Conservation (phyloP, 1,140 invertebrate genomes). For the Platorchestia sp. region DNA sequence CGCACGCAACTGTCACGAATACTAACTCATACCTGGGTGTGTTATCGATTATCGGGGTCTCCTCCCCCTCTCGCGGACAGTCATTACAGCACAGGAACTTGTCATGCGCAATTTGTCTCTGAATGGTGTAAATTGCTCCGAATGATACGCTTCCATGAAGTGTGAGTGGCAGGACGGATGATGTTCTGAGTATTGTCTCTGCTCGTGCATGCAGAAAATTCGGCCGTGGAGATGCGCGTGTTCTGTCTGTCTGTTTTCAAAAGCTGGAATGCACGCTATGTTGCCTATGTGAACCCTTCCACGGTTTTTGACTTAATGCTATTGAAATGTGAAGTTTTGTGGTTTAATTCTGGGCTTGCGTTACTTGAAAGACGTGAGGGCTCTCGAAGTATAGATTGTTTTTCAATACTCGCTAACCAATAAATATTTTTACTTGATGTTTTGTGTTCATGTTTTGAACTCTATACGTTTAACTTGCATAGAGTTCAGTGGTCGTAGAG, state of each 20-base stretch:
- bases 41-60: not conserved
- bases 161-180: not conserved
- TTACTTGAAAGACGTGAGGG: too few relatives aligned
- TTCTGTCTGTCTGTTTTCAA: not conserved
- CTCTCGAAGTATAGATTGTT: too few relatives aligned
- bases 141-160: constrained; percentile 16
- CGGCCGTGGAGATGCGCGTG: not conserved
- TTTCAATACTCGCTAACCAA: too few relatives aligned
- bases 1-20: not conserved
- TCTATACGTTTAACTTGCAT: not conserved
- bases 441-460: too few relatives aligned
- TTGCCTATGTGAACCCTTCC: not conserved
- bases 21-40: not conserved
- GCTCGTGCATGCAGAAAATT: not conserved
- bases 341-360: too few relatives aligned
- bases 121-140: constrained; percentile 32
- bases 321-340: not conserved
- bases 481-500: not conserved
- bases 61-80: not conserved
- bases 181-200: not conserved
- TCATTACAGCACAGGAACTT: not conserved
- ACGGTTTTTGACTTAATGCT: not conserved
- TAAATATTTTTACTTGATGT: too few relatives aligned
- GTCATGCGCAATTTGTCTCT: constrained; percentile 1
- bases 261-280: not conserved